phyloP scores from a whole-genome alignment of 2,113 vertebrate species.

The Varanus salvator region DNA sequence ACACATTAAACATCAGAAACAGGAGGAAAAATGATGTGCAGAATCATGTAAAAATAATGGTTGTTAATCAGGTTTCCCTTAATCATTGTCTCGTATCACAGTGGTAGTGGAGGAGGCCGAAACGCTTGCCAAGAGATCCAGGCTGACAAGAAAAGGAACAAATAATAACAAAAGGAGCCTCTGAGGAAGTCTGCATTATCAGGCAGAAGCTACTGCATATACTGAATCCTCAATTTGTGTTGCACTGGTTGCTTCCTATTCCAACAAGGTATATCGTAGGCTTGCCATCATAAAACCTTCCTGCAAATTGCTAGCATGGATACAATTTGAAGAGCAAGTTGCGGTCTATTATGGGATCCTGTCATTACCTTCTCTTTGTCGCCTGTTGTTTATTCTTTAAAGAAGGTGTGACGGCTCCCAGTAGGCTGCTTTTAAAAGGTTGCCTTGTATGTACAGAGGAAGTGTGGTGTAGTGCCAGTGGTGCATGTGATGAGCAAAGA shows the following conservation, averaged over 20 bases:
- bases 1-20: slow-evolving; percentile 71
- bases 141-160: slow-evolving; percentile 70
- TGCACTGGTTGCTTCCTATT: slow-evolving; percentile 28
- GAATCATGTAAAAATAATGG: slow-evolving; percentile 71
- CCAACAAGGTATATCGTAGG: neutral
- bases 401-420: neutral
- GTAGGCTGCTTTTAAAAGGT: neutral
- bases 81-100: slow-evolving; percentile 72
- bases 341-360: neutral
- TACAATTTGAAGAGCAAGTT: neutral
- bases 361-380: neutral
- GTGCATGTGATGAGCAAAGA: too few species aligned
- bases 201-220: slow-evolving; percentile 11
- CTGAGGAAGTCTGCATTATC: neutral
- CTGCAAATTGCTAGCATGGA: neutral
- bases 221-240: slow-evolving; percentile 51
- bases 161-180: slow-evolving; percentile 60
- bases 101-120: slow-evolving; percentile 66
- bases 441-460: neutral
- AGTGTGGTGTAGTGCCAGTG: neutral
- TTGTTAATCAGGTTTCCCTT: slow-evolving; percentile 71
- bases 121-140: slow-evolving; percentile 69
- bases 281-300: neutral
- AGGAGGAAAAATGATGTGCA: slow-evolving; percentile 67
- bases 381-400: neutral